A percentile compares a stretch with the other conserved stretches of the same genome.
These are phyloP conservation scores for Puma concolor DNA, from an alignment of 2,113 vertebrate genomes.

Conservation along the genomic window DNA sequence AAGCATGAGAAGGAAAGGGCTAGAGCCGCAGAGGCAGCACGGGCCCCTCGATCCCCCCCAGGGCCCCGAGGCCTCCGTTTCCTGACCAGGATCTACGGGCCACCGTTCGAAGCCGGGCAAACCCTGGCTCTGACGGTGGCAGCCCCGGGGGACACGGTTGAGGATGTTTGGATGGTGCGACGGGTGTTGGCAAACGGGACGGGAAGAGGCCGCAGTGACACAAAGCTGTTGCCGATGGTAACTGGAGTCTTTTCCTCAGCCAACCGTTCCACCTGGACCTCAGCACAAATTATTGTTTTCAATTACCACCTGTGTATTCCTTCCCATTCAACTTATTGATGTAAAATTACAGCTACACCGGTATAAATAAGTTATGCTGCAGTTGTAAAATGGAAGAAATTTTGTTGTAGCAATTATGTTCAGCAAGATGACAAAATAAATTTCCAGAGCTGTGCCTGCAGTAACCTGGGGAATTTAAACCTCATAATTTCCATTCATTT, in stretches of 20 bases:
- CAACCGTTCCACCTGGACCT: slow-evolving; percentile 89
- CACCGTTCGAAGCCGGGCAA: not conserved
- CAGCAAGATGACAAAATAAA: slow-evolving; percentile 93
- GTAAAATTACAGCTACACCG: slow-evolving; percentile 90
- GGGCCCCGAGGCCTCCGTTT: not conserved
- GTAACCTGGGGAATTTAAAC: slow-evolving; percentile 93
- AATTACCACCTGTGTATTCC: slow-evolving; percentile 91
- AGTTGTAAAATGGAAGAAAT: slow-evolving; percentile 92
- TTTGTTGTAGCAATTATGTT: slow-evolving; percentile 94
- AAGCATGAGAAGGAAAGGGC: not conserved
- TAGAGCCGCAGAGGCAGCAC: accelerated
- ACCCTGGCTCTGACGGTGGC: not conserved
- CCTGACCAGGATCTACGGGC: not conserved
- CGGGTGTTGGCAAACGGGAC: not conserved
- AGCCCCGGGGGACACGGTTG: slow-evolving; percentile 21
- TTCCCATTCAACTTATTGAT: slow-evolving; percentile 92
- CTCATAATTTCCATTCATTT: slow-evolving; percentile 94
- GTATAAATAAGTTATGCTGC: slow-evolving; percentile 93
- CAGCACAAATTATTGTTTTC: slow-evolving; percentile 90
- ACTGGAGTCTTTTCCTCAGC: slow-evolving; percentile 81
- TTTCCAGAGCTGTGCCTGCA: slow-evolving; percentile 90
- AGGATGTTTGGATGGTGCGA: not conserved
- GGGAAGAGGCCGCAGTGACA: slow-evolving; percentile 61
- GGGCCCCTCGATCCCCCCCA: accelerated
- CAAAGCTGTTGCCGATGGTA: slow-evolving; percentile 36